Conservation (phyloP, 2,888 invertebrate species). For the Acanthosepion pharaonis region DNA sequence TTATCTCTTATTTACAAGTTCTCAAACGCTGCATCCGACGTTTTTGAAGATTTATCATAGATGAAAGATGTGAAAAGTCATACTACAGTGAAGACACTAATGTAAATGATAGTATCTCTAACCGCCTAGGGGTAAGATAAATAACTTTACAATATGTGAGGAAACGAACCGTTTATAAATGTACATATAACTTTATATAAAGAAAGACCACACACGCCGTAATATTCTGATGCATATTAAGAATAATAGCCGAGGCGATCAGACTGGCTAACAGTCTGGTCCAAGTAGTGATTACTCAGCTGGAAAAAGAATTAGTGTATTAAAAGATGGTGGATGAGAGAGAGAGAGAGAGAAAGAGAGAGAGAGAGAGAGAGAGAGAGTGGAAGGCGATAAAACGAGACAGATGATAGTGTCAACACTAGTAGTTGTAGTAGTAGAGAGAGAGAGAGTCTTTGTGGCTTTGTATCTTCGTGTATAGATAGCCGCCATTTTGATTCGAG, state of each 20-base stretch:
- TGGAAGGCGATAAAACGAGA: too few relatives aligned
- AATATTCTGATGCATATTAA: background rate
- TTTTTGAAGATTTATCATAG: background rate
- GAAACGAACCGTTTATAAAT: background rate
- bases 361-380: too few relatives aligned
- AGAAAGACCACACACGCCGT: background rate
- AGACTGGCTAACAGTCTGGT: background rate
- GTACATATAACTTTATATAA: too few relatives aligned
- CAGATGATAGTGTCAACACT: too few relatives aligned
- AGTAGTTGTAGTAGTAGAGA: too few relatives aligned
- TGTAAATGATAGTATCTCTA: background rate
- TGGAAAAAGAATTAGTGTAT: background rate
- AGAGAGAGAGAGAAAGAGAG: too few relatives aligned
- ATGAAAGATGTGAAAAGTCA: slow-evolving; percentile 33
- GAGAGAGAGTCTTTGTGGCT: too few relatives aligned
- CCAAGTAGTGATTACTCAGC: background rate
- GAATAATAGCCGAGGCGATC: background rate
- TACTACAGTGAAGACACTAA: background rate
- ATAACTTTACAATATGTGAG: background rate
- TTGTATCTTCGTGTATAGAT: too few relatives aligned
- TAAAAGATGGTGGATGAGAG: too few relatives aligned
- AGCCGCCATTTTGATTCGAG: too few relatives aligned
- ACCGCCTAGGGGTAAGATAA: background rate
- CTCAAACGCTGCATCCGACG: background rate
- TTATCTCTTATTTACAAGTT: background rate